Base-by-base conservation (phyloP, 2,113 vertebrate species). In the Gasterosteus nipponicus region DNA sequence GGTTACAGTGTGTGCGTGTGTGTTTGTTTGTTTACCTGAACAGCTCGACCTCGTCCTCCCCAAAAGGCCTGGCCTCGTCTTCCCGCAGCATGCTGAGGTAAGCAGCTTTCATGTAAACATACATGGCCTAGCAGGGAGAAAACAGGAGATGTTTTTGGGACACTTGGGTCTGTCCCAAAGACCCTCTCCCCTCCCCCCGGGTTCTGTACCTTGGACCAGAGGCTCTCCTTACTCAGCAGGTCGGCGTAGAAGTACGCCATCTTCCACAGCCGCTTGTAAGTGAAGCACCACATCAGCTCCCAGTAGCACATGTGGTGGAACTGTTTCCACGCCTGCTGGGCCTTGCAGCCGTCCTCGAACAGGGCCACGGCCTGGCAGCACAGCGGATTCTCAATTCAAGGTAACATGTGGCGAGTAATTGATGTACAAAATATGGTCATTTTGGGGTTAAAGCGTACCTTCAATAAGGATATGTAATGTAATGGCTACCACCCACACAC, bases 291-390 rank as follows among this genome's bases (percentile, higher is more conserved):
- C 95, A 96, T 95, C 81, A 96, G 87, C 93, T 96, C 95, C 95
- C 95, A 96, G 92, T 95, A 96, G 90, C 95, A 95, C 95, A 96
- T 95, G 90, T 96, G 95, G 84, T 96, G 95, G 85, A 96, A 96
- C 91, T 95, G 94, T 86, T 95, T 95, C 95, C 95, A 96, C 0
- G 81, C 85, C 85, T 95, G 94, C 88, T 96, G 95, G 5, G 94
- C 94, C 57, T 93, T 93, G 77, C 95, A 95, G 62, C 95, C 95
- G 0, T 94, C 93, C 69, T 96, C 94, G 75, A 95, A 95, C n/a
- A 95, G 91, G 0, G 73, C 82, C 82, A 96, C 92, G 0, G 95
- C 95, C 95, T 96, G 88, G 59, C 12, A 38, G 61, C 8, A 38
- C 29, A n/a, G 62, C 0, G 58, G 49, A 38, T 49, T 8, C 10